phyloP scores from a whole-genome alignment of 2,888 invertebrate species.

The Oxytorus armatus region DNA sequence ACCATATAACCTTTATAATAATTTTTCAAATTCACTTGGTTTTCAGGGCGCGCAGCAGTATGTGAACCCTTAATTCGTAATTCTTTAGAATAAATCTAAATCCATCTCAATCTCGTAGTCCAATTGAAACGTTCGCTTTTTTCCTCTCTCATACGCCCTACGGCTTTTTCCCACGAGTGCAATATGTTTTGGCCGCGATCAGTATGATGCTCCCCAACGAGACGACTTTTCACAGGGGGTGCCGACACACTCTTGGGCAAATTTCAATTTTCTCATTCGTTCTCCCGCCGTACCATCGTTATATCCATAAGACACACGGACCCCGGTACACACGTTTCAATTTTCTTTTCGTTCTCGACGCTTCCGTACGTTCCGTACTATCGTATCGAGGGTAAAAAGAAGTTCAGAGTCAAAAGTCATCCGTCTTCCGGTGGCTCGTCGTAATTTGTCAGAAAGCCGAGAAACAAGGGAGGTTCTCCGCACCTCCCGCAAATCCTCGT shows the following conservation, averaged over 20 bases:
- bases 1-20: no score
- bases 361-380: background rate
- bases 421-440: slow-evolving; percentile 57
- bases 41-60: no score
- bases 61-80: slow-evolving; percentile 6
- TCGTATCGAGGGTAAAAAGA: slow-evolving; percentile 60
- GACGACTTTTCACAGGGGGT: background rate
- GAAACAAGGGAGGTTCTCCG: slow-evolving; percentile 46
- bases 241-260: slow-evolving; percentile 49
- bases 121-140: background rate
- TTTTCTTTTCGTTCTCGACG: slow-evolving; percentile 36
- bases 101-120: slow-evolving; percentile 17
- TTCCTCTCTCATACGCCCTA: background rate
- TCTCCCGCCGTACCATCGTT: background rate
- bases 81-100: slow-evolving; percentile 5
- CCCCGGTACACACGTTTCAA: slow-evolving; percentile 58
- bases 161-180: slow-evolving; percentile 80
- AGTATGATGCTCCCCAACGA: slow-evolving; percentile 65
- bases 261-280: slow-evolving; percentile 58
- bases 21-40: no score
- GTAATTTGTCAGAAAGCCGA: slow-evolving; percentile 70
- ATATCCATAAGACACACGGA: background rate
- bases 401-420: slow-evolving; percentile 59
- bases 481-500: background rate
- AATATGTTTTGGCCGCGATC: slow-evolving; percentile 80